phyloP scores from a whole-genome alignment of 92 coral and sea anemone genomes.

The Virgularia gustaviana region DNA sequence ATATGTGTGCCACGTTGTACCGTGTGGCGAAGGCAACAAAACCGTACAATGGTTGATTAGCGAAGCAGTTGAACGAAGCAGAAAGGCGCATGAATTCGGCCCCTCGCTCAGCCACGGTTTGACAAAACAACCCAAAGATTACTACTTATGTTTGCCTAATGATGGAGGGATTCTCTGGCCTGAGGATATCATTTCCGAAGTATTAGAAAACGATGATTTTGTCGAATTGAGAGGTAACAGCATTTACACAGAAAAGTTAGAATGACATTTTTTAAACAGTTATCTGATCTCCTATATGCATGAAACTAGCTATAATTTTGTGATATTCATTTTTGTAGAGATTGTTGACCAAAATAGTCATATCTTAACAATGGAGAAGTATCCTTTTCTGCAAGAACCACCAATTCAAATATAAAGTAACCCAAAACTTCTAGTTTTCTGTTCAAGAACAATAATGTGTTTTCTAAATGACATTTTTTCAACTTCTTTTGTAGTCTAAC shows the following conservation, averaged over 20 bases:
- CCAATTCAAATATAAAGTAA: too few species aligned
- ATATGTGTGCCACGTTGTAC: conserved; percentile 73
- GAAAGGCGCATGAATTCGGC: conserved; percentile 11
- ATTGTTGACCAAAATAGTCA: neutral
- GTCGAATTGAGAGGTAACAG: conserved; percentile 55
- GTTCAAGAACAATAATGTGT: too few species aligned
- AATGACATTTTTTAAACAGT: neutral
- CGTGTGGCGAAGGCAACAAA: conserved; percentile 57
- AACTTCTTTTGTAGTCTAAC: too few species aligned
- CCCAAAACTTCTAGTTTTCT: too few species aligned
- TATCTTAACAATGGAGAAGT: neutral
- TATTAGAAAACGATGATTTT: conserved; percentile 75
- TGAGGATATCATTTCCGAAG: conserved; percentile 60
- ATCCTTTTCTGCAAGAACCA: too few species aligned
- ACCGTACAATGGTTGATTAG: conserved; percentile 63
- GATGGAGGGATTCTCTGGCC: conserved; percentile 42
- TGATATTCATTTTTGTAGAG: neutral
- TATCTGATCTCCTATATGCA: neutral
- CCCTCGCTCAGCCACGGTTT: neutral
- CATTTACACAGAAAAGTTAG: neutral
- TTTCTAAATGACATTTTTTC: too few species aligned
- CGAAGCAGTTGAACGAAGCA: conserved; percentile 51
- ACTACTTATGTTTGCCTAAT: conserved; percentile 48
- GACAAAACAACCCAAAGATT: neutral
- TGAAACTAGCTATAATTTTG: too few species aligned